These are phyloP conservation scores for Euura lappo DNA, from an alignment of 1,140 invertebrate genomes.

Conservation along the genomic window DNA sequence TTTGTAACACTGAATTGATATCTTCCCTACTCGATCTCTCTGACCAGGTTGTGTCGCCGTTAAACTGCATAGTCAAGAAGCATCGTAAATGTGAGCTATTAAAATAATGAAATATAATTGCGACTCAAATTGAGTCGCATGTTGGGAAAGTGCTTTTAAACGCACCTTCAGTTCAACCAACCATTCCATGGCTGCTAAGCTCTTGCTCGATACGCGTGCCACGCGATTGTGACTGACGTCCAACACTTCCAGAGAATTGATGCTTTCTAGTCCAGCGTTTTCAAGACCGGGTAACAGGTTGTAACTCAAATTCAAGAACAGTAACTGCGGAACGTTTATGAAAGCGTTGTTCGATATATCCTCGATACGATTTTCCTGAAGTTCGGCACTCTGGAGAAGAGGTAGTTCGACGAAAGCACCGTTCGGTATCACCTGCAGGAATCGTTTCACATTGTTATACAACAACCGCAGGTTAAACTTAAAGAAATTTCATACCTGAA, in stretches of 20 bases:
- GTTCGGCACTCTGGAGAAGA: constrained; percentile 73
- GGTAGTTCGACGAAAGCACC: constrained; percentile 79
- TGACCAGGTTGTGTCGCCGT: background rate
- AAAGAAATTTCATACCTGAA: constrained; percentile 58
- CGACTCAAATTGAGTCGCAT: background rate
- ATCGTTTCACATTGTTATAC: background rate
- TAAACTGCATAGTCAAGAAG: background rate
- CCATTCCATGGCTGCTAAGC: constrained; percentile 77
- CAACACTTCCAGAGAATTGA: constrained; percentile 79
- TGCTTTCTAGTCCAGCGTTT: constrained; percentile 72
- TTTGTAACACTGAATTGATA: too few relatives aligned
- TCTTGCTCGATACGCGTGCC: constrained; percentile 69
- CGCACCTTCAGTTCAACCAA: constrained; percentile 78
- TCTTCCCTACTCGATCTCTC: background rate
- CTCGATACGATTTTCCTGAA: constrained; percentile 78
- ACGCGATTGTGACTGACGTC: constrained; percentile 81
- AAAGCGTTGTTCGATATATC: constrained; percentile 80
- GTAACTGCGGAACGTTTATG: constrained; percentile 74
- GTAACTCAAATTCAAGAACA: constrained; percentile 82
- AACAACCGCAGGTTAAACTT: background rate
- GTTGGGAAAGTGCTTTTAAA: background rate
- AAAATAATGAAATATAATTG: constrained; percentile 13
- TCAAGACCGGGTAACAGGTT: constrained; percentile 76
- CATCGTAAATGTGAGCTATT: background rate
- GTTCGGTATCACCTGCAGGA: constrained; percentile 65